Evolutionary conservation across 2,797 vertebrate species (phyloP), one percentile per base, ranked within the genome.

Genomic region (Thripadectes ignobilis): DNA sequence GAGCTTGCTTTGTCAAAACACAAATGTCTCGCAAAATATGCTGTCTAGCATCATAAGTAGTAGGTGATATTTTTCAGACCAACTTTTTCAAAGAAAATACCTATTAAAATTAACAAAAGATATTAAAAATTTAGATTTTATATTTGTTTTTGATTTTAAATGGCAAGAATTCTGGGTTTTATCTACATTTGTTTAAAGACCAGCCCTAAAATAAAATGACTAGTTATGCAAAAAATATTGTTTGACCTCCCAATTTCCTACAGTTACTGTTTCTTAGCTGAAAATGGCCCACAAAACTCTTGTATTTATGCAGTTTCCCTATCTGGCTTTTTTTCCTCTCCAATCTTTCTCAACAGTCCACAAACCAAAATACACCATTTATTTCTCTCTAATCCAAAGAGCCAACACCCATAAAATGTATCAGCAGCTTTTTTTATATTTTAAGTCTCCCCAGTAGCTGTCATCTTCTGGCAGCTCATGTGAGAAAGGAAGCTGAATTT

Each of bases 1-100:
- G 90, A 97, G 63, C 75, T 80, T 71, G 91, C 92, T 97, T 95
- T 97, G 94, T 97, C 96, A 97, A 97, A 97, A 97, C 96, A 97
- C 84, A 89, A 94, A 93, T 95, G 95, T 94, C 92, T 96, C 86
- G 67, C 85, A 63, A 92, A 95, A 96, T 93, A 86, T 92, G 95
- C 85, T 86, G 95, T 93, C 94, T 97, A 77, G 95, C 85, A 87
- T 95, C 34, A 2, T 7, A 73, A 88, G 69, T 6, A 82, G 84
- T 69, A 95, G 79, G 71, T 93, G 84, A 89, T 85, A 73, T 43
- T 85, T 74, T 90, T 72, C 73, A 79, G 46, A 69, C 4, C 36
- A 92, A 81, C 20, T 46, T 94, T 84, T 76, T 15, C 23, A 49
- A 17, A 18, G 26, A 92, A 76, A 92, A 66, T 51, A 52, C 39